Conservation (phyloP, 2,113 vertebrate species). For the Setophaga kirtlandii region DNA sequence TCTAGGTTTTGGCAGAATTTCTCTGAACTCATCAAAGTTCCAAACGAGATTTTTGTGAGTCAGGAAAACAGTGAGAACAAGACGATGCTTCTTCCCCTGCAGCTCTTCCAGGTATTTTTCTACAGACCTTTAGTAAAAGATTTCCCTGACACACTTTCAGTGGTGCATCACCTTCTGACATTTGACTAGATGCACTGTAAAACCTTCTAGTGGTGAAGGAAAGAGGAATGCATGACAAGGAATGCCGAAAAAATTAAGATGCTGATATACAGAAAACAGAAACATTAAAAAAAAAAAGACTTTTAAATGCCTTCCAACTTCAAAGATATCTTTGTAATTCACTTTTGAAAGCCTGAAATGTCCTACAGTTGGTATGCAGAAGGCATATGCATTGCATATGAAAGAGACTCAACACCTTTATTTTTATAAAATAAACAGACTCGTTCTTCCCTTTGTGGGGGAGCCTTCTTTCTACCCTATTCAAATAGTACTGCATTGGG, state of each 20-base stretch:
- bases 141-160: neutral
- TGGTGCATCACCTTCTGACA: neutral
- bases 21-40: neutral
- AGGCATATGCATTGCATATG: neutral
- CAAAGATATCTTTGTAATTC: neutral
- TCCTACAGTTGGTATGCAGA: neutral
- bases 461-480: neutral
- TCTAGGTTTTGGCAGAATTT: neutral
- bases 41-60: neutral
- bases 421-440: slow-evolving; percentile 15
- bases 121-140: neutral
- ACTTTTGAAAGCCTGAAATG: neutral
- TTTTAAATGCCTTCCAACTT: neutral
- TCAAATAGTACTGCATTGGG: neutral
- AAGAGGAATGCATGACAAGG: neutral
- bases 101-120: neutral
- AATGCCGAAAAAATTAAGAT: neutral
- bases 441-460: slow-evolving; percentile 7
- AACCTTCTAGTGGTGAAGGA: neutral
- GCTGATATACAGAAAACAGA: neutral
- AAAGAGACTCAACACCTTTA: neutral
- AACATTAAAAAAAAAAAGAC: rapidly evolving
- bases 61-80: neutral
- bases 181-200: neutral
- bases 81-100: neutral